Base-by-base conservation (phyloP, 1,140 invertebrate genomes). In the Cephus cinctus region DNA sequence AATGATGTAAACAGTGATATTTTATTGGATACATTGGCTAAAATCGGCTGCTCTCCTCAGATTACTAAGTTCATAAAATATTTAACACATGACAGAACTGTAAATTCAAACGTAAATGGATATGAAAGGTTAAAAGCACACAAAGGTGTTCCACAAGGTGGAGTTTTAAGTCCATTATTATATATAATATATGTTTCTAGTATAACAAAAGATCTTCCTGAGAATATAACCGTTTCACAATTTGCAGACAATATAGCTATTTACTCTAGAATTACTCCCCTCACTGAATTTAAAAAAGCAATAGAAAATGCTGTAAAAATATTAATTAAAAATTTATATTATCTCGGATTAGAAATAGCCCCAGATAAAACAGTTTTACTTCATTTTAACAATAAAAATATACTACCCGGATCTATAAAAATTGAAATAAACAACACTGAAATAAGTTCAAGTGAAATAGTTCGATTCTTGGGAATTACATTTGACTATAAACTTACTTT, bases 211-310 rank as follows among this genome's bases (percentile, higher is more conserved):
- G 2, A 16, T 31, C 9, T 18, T 14, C 18, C 4, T 14, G 41
- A n/a, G 5, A 20, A 47, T 27, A 27, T 27, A 6, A 27, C 6
- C 16, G 16, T 47, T 9, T 20, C 35, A 16, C 12, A 2, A 8
- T 52, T 25, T 32, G 50, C 50, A 2, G 50, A 52, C 20, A 45
- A 52, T 27, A 48, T 41, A 8, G 34, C 38, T 12, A 14, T 48
- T n/a, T 27, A 27, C 25, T n/a, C n/a, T 27, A 27, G 25, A n/a
- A 27, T n/a, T 6, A 6, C 25, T 27, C 6, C 6, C 25, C 25
- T n/a, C 25, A n/a, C n/a, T n/a, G n/a, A n/a, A n/a, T n/a, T n/a
- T n/a, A n/a, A n/a, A n/a, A n/a, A n/a, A n/a, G n/a, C 25, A 6
- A 27, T 27, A 27, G 25, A 27, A n/a, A 27, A 27, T 6, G 25